Base-by-base conservation (phyloP, 1,140 invertebrate species). In the Calliopsis andreniformis region DNA sequence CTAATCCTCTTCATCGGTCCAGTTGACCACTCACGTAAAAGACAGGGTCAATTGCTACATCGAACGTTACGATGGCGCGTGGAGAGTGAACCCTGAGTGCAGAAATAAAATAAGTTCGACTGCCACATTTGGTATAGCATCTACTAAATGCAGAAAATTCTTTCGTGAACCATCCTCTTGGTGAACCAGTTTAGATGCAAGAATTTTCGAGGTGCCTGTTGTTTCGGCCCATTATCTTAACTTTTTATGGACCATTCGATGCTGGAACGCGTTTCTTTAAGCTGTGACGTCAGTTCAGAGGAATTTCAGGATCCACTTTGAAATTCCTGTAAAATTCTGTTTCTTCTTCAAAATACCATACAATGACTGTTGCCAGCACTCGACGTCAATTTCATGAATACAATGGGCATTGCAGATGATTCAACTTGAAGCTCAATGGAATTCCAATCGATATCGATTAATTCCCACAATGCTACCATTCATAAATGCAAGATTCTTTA, bases 281-380 rank as follows among this genome's bases (percentile, higher is more conserved):
- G 20, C 49, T 2, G 18, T 58, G 55, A 20, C 55, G 30, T n/a
- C 25, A 28, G 18, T 4, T 1, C 0, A 7, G 20, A 58, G 18
- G 20, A 14, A 58, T 70, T 70, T 42, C 28, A 14, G 32, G 68
- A 47, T 47, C 2, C n/a, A 30, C 28, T 64, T 64, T 25, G 14
- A 30, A 2, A 18, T 32, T 25, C 55, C 14, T 20, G 3, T 23
- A 32, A 47, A 58, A 55, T 23, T 35, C 58, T 39, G 20, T 23
- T 20, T 12, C 23, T 42, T 8, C 62, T 32, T 25, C 4, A 8
- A 51, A 23, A 20, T 23, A 25, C 2, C 18, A n/a, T 20, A 23
- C 62, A 10, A 10, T 10, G 3, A 10, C 35, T 10, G 35, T 39
- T 39, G 4, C 35, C 10, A 10, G 49, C 20, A 3, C 4, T 28